Conservation (phyloP, 1,140 invertebrate species). For the Xylocopa sonorina region DNA sequence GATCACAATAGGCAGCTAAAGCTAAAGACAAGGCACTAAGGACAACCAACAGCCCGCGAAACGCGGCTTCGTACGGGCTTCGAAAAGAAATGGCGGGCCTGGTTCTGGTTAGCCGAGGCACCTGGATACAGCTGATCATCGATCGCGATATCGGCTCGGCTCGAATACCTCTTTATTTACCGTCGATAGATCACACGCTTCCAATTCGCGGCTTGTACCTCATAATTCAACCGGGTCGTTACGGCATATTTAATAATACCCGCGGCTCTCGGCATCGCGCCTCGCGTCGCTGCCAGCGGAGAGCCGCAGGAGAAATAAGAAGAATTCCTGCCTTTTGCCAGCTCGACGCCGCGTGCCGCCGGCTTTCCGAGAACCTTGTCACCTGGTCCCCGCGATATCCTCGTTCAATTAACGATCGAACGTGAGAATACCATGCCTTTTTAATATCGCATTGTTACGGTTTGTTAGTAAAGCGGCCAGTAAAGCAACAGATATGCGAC, state of each 20-base stretch:
- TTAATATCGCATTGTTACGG: no score
- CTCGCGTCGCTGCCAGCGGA: not conserved
- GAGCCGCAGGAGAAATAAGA: not conserved
- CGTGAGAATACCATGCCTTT: not conserved
- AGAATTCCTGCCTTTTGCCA: constrained; percentile 3
- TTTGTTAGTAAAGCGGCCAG: no score
- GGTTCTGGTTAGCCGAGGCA: constrained; percentile 46
- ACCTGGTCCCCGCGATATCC: constrained; percentile 12
- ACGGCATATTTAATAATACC: constrained; percentile 48
- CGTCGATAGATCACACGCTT: constrained; percentile 53
- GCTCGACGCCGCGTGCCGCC: constrained; percentile 1
- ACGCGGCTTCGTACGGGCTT: constrained; percentile 13
- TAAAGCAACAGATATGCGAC: no score
- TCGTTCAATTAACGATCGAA: not conserved
- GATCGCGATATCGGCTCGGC: constrained; percentile 47
- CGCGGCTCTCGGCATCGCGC: not conserved
- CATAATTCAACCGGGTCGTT: constrained; percentile 43
- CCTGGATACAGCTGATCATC: constrained; percentile 52
- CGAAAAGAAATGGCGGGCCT: constrained; percentile 19
- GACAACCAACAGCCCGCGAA: constrained; percentile 16
- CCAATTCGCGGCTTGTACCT: constrained; percentile 50
- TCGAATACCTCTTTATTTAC: constrained; percentile 52
- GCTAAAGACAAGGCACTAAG: constrained; percentile 23
- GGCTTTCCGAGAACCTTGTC: constrained; percentile 3
- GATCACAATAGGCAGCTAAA: constrained; percentile 34